These are phyloP conservation scores for Archaeoteleia sp. DNA, from an alignment of 2,888 invertebrate species.

Conservation along the genomic window DNA sequence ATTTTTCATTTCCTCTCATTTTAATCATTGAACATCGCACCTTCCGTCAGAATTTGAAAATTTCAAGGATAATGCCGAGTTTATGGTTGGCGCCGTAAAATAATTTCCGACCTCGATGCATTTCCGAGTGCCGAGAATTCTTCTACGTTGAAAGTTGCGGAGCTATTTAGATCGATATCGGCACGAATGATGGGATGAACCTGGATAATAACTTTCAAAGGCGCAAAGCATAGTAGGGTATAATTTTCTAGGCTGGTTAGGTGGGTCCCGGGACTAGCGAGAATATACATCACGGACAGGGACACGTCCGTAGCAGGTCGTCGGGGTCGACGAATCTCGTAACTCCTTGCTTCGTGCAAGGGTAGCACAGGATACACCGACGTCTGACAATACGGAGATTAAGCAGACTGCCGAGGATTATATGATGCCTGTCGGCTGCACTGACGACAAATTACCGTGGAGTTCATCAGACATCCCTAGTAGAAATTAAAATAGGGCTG, in stretches of 20 bases:
- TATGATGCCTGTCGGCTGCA: constrained; percentile 32
- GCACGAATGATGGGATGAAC: too few relatives aligned
- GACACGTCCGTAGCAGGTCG: constrained; percentile 61
- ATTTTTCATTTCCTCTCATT: constrained; percentile 10
- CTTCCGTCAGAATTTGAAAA: too few relatives aligned
- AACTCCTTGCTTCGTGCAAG: constrained; percentile 59
- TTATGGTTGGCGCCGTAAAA: too few relatives aligned
- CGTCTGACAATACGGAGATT: constrained; percentile 43
- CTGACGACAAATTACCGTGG: constrained; percentile 29
- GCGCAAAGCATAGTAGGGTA: constrained; percentile 9
- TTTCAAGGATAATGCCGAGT: too few relatives aligned
- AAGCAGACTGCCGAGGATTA: constrained; percentile 19
- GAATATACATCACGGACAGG: constrained; percentile 61
- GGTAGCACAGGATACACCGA: constrained; percentile 55
- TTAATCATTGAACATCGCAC: too few relatives aligned
- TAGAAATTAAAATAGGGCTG: too few relatives aligned
- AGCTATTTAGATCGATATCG: too few relatives aligned
- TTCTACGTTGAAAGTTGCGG: too few relatives aligned
- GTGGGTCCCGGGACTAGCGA: constrained; percentile 29
- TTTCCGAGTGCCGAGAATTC: too few relatives aligned
- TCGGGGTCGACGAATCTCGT: constrained; percentile 59
- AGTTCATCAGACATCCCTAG: constrained; percentile 41
- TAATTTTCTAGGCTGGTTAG: constrained; percentile 13
- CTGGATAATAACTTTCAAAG: constrained; percentile 9
- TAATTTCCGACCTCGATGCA: too few relatives aligned